Conservation (phyloP, 1,140 invertebrate genomes). For the Eueides isabella region DNA sequence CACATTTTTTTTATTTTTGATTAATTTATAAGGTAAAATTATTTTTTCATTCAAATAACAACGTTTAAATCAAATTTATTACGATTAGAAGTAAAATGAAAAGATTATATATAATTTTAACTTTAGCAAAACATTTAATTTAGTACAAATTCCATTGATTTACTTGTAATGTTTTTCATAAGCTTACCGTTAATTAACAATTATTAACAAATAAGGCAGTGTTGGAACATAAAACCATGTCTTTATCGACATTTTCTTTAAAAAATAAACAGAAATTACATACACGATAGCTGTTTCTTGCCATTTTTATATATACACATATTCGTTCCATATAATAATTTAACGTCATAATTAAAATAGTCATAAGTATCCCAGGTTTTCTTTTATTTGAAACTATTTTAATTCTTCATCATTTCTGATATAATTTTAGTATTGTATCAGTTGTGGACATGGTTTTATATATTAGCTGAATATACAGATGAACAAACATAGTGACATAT, state of each 20-base stretch:
- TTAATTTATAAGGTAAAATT: background rate
- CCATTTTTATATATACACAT: background rate
- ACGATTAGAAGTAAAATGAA: too few relatives aligned
- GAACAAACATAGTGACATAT: background rate
- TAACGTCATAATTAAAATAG: background rate
- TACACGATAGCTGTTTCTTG: conserved; percentile 1
- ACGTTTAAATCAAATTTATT: too few relatives aligned
- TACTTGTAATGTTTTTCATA: background rate
- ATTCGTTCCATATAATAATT: background rate
- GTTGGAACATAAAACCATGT: background rate
- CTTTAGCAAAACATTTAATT: too few relatives aligned
- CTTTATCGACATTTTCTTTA: background rate
- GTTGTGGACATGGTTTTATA: conserved; percentile 10
- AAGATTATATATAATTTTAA: too few relatives aligned
- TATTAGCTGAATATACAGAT: background rate
- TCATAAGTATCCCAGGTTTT: background rate
- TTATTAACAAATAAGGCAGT: background rate
- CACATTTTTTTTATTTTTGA: background rate
- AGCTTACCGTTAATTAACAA: background rate
- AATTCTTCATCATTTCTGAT: too few relatives aligned
- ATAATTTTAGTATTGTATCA: background rate
- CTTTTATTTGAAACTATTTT: background rate
- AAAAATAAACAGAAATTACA: background rate
- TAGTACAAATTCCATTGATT: conserved; percentile 5
- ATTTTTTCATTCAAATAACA: too few relatives aligned